Evolutionary conservation across 2,888 invertebrate species (phyloP), one percentile per base, ranked within the genome.

Genomic region (Syritta pipiens): DNA sequence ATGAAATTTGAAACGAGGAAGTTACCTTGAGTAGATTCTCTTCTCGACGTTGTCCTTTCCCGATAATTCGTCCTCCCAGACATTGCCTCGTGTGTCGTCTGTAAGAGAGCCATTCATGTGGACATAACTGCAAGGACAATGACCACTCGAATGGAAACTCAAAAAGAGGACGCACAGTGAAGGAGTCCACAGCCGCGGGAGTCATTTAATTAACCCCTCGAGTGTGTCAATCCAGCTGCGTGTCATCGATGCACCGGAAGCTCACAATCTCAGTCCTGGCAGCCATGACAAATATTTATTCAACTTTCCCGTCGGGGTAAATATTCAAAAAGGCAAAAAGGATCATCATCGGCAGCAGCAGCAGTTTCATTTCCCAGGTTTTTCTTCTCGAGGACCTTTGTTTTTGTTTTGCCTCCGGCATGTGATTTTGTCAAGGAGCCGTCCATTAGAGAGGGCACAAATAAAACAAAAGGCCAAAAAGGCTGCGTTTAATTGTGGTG

Each of bases 1-100:
- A 22, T 79, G 74, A 67, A 79, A 74, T 67, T 74, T n/a, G 62
- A 74, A 79, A 74, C 67, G 74, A 79, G 79, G 79, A 79, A 74
- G 74, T 79, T 74, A 57, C 60, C 79, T 74, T 74, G 60, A 79
- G 42, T 79, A 57, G 60, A 55, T 60, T 53, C 22, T 37, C 17
- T 59, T 51, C 9, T 37, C 67, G 32, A 53, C 51, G 40, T 37
- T 46, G 14, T 37, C 44, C 42, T 49, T 69, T 69, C 57, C 53
- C 10, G 14, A 62, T 76, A 51, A 59, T 71, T 37, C 19, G 2
- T 37, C 4, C 9, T 30, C 69, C 48, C 53, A 57, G 57, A 12
- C 24, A 20, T 14, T 42, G 22, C 42, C n/a, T 17, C n/a, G 10
- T 6, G 44, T 10, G 1, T 22, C 6, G 6, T 28, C 40, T 48